phyloP scores from a whole-genome alignment of 2,888 invertebrate species.

The Gasteruption jaculator region DNA sequence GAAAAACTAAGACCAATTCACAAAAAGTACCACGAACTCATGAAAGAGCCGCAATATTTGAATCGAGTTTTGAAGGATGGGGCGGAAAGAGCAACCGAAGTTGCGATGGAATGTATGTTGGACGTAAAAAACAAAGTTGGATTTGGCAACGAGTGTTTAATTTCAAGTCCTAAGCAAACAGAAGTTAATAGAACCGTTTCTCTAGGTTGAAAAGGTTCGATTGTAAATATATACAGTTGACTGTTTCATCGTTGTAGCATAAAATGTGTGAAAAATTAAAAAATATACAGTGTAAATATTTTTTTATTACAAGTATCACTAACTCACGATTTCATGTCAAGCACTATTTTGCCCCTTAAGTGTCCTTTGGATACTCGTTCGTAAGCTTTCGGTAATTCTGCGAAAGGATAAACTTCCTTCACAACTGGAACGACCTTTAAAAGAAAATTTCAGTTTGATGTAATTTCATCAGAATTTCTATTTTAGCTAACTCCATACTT shows the following conservation, averaged over 20 bases:
- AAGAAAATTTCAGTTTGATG: too few species aligned
- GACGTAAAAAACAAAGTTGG: conserved; percentile 64
- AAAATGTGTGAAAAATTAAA: too few species aligned
- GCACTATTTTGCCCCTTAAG: conserved; percentile 75
- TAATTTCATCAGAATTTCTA: too few species aligned
- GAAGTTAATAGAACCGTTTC: too few species aligned
- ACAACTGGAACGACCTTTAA: conserved; percentile 68
- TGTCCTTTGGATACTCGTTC: conserved; percentile 61
- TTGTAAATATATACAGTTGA: too few species aligned
- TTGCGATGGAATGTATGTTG: conserved; percentile 62
- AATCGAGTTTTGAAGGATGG: conserved; percentile 62
- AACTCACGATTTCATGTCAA: conserved; percentile 49
- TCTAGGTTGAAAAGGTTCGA: too few species aligned
- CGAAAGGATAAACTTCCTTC: conserved; percentile 68
- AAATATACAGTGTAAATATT: conserved; percentile 8
- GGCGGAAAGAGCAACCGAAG: conserved; percentile 59
- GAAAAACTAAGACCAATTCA: conserved; percentile 69
- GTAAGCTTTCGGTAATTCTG: conserved; percentile 68
- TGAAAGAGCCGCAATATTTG: conserved; percentile 62
- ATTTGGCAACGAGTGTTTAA: conserved; percentile 29
- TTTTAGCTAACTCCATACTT: too few species aligned
- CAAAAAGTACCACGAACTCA: conserved; percentile 56
- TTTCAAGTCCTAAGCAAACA: neutral
- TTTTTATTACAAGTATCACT: conserved; percentile 1
- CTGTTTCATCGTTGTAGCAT: too few species aligned